Percentiles rank a stretch among this genome's conserved stretches.
Evolutionary conservation across 2,888 invertebrate genomes (phyloP).

Genomic region (Rhodophaea formosa): DNA sequence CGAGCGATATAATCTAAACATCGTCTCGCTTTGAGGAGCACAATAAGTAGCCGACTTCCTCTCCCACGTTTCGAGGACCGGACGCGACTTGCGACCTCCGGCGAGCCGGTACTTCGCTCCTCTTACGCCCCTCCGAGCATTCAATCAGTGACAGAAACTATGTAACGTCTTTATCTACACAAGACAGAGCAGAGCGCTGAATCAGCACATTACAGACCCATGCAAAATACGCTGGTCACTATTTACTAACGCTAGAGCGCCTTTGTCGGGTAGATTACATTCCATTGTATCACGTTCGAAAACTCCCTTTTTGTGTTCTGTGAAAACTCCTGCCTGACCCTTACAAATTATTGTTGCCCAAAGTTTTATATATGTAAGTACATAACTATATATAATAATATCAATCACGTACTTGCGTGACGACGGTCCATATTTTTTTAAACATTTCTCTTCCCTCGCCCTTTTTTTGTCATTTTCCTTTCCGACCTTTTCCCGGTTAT

Average conservation of each 20-base stretch:
- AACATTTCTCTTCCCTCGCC: background rate
- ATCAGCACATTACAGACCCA: too few relatives aligned
- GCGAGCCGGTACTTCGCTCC: slow-evolving; percentile 49
- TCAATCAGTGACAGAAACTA: slow-evolving; percentile 16
- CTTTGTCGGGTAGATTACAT: too few relatives aligned
- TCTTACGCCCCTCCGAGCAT: slow-evolving; percentile 38
- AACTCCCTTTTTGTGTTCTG: too few relatives aligned
- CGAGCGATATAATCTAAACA: slow-evolving; percentile 46
- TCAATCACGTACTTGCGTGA: background rate
- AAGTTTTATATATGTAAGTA: too few relatives aligned
- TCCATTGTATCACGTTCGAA: too few relatives aligned
- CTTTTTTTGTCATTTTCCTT: background rate
- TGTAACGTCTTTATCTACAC: background rate
- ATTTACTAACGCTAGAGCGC: too few relatives aligned
- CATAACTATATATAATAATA: background rate
- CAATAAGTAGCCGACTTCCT: slow-evolving; percentile 78
- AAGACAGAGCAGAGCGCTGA: too few relatives aligned
- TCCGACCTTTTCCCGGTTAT: background rate
- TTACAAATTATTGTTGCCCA: too few relatives aligned
- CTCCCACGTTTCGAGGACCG: slow-evolving; percentile 75
- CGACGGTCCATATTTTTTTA: background rate
- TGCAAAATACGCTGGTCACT: too few relatives aligned
- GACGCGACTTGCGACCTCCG: slow-evolving; percentile 73
- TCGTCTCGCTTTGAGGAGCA: slow-evolving; percentile 74
- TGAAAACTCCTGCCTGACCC: too few relatives aligned